phyloP scores from a whole-genome alignment of 2,888 invertebrate genomes.

The Mechanitis mazaeus region DNA sequence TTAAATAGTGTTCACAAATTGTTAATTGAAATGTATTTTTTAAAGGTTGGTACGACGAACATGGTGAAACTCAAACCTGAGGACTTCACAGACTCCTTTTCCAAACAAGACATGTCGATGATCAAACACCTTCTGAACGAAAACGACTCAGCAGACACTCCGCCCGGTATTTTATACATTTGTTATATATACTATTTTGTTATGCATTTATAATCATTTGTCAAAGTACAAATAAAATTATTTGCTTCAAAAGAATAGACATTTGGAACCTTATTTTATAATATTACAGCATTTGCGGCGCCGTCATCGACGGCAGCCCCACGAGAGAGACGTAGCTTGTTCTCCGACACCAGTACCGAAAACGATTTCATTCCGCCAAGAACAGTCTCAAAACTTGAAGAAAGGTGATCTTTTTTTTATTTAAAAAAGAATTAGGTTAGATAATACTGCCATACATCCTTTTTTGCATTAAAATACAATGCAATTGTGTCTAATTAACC shows the following conservation, averaged over 20 bases:
- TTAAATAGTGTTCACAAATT: neutral
- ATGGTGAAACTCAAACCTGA: slow-evolving; percentile 52
- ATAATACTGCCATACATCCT: no score
- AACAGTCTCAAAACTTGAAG: slow-evolving; percentile 47
- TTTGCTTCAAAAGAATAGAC: no score
- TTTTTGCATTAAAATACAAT: no score
- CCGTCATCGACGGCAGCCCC: slow-evolving; percentile 24
- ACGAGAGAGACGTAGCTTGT: slow-evolving; percentile 59
- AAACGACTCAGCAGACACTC: slow-evolving; percentile 55
- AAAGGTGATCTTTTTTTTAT: slow-evolving; percentile 41
- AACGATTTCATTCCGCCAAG: slow-evolving; percentile 45
- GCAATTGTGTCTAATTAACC: no score
- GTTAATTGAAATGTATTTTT: neutral
- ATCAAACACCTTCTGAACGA: slow-evolving; percentile 56
- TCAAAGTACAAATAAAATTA: no score
- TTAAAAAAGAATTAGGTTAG: neutral
- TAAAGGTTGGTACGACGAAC: slow-evolving; percentile 53
- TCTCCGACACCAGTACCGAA: slow-evolving; percentile 45
- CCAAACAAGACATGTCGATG: slow-evolving; percentile 50
- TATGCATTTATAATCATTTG: no score
- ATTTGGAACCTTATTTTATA: no score
- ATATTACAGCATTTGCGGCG: slow-evolving; percentile 30
- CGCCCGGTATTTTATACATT: neutral
- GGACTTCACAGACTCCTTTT: slow-evolving; percentile 51
- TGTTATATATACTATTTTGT: neutral